phyloP scores from a whole-genome alignment of 2,888 invertebrate genomes.

The Diloba caeruleocephala region DNA sequence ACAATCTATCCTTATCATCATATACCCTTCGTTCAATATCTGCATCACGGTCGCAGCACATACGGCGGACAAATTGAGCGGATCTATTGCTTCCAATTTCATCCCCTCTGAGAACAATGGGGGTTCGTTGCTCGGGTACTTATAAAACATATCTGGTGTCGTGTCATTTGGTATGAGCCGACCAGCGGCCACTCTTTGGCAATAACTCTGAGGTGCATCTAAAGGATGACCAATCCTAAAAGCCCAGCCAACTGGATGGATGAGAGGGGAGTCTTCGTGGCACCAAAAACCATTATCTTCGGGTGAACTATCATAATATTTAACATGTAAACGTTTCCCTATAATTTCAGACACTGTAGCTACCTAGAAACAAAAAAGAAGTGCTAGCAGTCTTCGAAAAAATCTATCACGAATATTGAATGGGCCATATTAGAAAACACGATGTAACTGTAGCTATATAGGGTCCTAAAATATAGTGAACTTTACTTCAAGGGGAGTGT shows the following conservation, averaged over 20 bases:
- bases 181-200: slow-evolving; percentile 92
- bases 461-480: too few relatives aligned
- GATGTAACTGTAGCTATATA: too few relatives aligned
- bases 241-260: slow-evolving; percentile 99
- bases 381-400: too few relatives aligned
- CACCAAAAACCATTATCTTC: slow-evolving; percentile 98
- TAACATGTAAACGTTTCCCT: slow-evolving; percentile 97
- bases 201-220: slow-evolving; percentile 94
- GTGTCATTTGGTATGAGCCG: slow-evolving; percentile 93
- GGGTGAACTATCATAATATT: slow-evolving; percentile 95
- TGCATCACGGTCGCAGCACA: slow-evolving; percentile 98
- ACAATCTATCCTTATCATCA: slow-evolving; percentile 98
- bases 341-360: slow-evolving; percentile 97
- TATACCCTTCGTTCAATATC: slow-evolving; percentile 96
- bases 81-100: slow-evolving; percentile 99
- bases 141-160: slow-evolving; percentile 93
- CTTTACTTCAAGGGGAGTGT: too few relatives aligned
- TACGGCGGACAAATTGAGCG: slow-evolving; percentile 97
- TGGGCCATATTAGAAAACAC: too few relatives aligned
- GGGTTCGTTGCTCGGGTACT: slow-evolving; percentile 87
- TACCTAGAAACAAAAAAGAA: slow-evolving; percentile 90
- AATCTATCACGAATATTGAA: too few relatives aligned
- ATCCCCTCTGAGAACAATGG: slow-evolving; percentile 94
- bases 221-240: slow-evolving; percentile 96
- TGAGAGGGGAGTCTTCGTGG: slow-evolving; percentile 97